phyloP scores from a whole-genome alignment of 2,113 vertebrate genomes.

The Collichthys lucidus region DNA sequence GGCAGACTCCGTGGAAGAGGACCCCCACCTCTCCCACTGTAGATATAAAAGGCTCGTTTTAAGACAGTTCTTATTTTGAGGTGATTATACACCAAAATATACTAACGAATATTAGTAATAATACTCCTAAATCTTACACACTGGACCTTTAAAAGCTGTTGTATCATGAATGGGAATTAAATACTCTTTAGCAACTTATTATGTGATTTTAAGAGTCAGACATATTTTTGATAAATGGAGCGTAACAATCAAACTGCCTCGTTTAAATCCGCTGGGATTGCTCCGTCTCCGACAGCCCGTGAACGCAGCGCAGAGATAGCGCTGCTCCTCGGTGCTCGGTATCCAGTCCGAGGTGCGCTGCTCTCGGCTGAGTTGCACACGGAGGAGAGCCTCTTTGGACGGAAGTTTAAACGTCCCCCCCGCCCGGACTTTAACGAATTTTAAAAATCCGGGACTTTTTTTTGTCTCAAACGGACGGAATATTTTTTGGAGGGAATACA shows the following conservation, averaged over 20 bases:
- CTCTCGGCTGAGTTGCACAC: conserved; percentile 2
- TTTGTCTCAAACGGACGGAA: neutral
- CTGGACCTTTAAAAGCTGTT: neutral
- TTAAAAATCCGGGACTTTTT: too few relatives aligned
- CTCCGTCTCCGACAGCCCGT: conserved; percentile 19
- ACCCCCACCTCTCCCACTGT: too few relatives aligned
- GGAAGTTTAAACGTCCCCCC: conserved; percentile 46
- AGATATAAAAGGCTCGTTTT: too few relatives aligned
- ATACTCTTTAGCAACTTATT: neutral
- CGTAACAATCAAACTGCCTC: neutral
- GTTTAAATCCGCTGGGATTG: neutral
- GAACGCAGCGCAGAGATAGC: conserved; percentile 59
- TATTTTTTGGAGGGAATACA: neutral
- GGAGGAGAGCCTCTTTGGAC: neutral
- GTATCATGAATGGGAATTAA: neutral
- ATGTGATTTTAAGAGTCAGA: neutral
- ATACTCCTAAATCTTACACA: too few relatives aligned
- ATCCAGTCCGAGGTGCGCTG: conserved; percentile 21
- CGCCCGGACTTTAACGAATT: too few relatives aligned
- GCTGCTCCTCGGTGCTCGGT: conserved; percentile 6
- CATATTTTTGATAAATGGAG: neutral
- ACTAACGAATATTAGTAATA: too few relatives aligned
- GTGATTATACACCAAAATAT: too few relatives aligned
- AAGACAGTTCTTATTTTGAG: too few relatives aligned
- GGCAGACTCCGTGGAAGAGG: too few relatives aligned